These are phyloP conservation scores for Fragum whitleyi DNA, from an alignment of 2,888 invertebrate species.

Conservation along the genomic window DNA sequence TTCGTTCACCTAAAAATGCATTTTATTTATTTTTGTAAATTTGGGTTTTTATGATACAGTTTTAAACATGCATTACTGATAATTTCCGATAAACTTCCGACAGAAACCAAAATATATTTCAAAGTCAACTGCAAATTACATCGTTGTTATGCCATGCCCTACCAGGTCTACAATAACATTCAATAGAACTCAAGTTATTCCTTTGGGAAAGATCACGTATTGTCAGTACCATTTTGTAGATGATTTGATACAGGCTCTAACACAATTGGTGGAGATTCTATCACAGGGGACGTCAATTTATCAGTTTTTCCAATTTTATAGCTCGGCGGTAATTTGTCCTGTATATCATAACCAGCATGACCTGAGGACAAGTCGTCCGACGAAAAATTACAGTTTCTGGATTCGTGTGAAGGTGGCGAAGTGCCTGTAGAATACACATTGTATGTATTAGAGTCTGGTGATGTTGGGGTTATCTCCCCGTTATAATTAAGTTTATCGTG, in stretches of 20 bases:
- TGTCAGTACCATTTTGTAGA: slow-evolving; percentile 19
- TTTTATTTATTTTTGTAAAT: no score
- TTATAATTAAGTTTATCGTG: slow-evolving; percentile 49
- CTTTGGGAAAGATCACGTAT: background rate
- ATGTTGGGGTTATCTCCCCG: slow-evolving; percentile 40
- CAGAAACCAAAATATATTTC: no score
- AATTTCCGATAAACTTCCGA: no score
- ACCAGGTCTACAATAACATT: no score
- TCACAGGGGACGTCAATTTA: slow-evolving; percentile 35
- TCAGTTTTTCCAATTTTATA: background rate
- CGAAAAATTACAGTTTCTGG: slow-evolving; percentile 43
- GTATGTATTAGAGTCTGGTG: slow-evolving; percentile 38
- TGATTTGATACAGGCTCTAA: slow-evolving; percentile 39
- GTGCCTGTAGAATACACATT: slow-evolving; percentile 43
- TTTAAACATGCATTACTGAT: no score
- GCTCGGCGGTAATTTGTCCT: background rate
- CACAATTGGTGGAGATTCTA: slow-evolving; percentile 38
- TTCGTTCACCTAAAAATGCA: no score
- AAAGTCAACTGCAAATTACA: no score
- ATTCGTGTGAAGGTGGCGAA: slow-evolving; percentile 36
- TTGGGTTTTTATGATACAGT: no score
- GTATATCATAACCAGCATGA: slow-evolving; percentile 5
- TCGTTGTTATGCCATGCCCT: no score
- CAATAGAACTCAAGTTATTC: no score
- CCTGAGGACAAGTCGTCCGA: slow-evolving; percentile 35